Conservation (phyloP, 2,113 vertebrate genomes). For the Lepus europaeus region DNA sequence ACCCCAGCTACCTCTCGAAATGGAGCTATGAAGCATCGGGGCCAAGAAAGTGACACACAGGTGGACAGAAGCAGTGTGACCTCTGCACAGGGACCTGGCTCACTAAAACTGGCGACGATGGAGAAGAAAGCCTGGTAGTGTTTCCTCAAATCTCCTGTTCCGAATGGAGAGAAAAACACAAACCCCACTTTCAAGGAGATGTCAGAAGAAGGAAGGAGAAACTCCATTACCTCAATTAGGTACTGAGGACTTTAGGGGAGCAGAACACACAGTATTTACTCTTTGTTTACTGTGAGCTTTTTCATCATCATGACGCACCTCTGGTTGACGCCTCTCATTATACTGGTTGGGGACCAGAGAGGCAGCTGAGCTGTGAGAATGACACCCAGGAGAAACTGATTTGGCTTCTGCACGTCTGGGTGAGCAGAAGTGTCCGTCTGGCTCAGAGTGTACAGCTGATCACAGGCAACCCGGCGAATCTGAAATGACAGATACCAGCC, state of each 20-base stretch:
- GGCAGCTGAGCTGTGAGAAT: constrained; percentile 97
- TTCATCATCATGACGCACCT: constrained; percentile 87
- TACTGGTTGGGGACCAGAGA: constrained; percentile 98
- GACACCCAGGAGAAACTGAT: constrained; percentile 95
- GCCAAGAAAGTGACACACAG: neutral
- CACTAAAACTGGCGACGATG: neutral
- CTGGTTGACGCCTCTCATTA: constrained; percentile 99
- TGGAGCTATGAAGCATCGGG: neutral
- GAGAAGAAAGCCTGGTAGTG: neutral
- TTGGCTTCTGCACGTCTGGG: constrained; percentile 96
- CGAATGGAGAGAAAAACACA: neutral
- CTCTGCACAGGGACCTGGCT: neutral
- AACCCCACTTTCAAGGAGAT: neutral
- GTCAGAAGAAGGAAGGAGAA: neutral
- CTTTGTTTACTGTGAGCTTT: neutral
- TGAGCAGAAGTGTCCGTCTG: constrained; percentile 96
- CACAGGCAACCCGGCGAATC: constrained; percentile 98
- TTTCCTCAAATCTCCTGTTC: constrained; percentile 11
- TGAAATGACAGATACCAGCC: constrained; percentile 77
- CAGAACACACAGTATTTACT: neutral
- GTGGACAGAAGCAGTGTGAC: neutral
- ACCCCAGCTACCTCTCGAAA: neutral
- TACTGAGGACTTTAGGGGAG: neutral
- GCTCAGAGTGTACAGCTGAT: constrained; percentile 98
- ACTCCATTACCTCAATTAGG: neutral